Evolutionary conservation across 2,113 vertebrate genomes (phyloP).

Genomic region (Gallinago media): DNA sequence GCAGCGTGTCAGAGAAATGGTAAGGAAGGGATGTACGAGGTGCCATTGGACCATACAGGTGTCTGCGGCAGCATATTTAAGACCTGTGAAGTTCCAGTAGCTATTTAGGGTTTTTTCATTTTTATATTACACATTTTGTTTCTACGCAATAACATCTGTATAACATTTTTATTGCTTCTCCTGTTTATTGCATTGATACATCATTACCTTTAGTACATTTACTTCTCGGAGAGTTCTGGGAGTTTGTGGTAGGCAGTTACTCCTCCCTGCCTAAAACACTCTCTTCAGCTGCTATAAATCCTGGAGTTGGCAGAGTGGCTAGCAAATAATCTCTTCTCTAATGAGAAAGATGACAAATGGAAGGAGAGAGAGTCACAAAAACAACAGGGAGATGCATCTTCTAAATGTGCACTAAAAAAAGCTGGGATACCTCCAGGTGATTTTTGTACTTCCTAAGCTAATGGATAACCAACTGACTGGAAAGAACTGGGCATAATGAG

Average conservation of each 20-base stretch:
- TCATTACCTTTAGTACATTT: slow-evolving; percentile 1
- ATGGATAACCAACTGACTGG: slow-evolving; percentile 42
- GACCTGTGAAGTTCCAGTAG: background rate
- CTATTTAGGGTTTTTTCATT: background rate
- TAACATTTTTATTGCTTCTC: background rate
- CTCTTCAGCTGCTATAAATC: background rate
- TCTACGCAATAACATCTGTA: background rate
- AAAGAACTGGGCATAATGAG: slow-evolving; percentile 43
- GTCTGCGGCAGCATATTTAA: background rate
- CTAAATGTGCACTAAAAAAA: background rate
- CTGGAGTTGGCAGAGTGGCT: background rate
- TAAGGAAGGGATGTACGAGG: slow-evolving; percentile 55
- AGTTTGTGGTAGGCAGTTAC: background rate
- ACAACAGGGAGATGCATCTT: background rate
- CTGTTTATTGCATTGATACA: background rate
- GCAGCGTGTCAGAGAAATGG: slow-evolving; percentile 88
- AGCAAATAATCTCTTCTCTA: background rate
- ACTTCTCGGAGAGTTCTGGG: background rate
- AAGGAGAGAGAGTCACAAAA: background rate
- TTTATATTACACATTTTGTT: background rate
- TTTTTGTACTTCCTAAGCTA: slow-evolving; percentile 34
- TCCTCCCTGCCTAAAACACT: background rate
- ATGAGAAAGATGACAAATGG: background rate
- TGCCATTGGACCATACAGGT: background rate
- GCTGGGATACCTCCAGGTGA: slow-evolving; percentile 21